phyloP scores from a whole-genome alignment of 2,797 vertebrate species.

The Hozukius guyotensis region DNA sequence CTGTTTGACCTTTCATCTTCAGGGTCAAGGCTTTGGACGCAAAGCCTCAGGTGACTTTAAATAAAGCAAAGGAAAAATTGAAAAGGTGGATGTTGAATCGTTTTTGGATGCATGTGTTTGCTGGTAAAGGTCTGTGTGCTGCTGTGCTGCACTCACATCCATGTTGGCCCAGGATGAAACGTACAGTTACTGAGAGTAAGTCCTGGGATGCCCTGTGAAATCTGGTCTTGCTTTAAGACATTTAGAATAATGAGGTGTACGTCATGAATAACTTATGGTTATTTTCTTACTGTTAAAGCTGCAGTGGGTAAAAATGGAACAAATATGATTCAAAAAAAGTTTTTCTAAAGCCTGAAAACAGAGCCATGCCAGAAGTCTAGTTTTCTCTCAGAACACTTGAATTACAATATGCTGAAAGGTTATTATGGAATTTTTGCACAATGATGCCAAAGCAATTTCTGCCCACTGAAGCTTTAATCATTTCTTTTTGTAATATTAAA shows the following conservation, averaged over 20 bases:
- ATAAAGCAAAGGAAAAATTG: background rate
- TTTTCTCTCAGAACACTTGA: too few relatives aligned
- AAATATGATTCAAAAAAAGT: too few relatives aligned
- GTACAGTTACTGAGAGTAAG: background rate
- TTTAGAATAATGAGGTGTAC: background rate
- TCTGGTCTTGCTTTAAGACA: background rate
- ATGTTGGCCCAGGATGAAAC: background rate
- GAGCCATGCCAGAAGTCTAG: too few relatives aligned
- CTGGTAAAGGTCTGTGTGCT: background rate
- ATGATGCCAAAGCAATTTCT: too few relatives aligned
- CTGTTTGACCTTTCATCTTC: constrained; percentile 1
- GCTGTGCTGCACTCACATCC: background rate
- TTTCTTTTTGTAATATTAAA: background rate
- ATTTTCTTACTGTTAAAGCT: background rate
- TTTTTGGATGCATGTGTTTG: background rate
- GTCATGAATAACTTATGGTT: background rate
- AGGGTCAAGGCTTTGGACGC: background rate
- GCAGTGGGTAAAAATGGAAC: too few relatives aligned
- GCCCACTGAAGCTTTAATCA: background rate
- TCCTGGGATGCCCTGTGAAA: background rate
- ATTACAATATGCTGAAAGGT: too few relatives aligned
- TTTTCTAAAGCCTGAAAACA: too few relatives aligned
- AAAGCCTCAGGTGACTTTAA: background rate
- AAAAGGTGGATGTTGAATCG: background rate
- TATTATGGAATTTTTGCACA: too few relatives aligned